These are phyloP conservation scores for Calonectris borealis DNA, from an alignment of 2,113 vertebrate species.

Conservation along the genomic window DNA sequence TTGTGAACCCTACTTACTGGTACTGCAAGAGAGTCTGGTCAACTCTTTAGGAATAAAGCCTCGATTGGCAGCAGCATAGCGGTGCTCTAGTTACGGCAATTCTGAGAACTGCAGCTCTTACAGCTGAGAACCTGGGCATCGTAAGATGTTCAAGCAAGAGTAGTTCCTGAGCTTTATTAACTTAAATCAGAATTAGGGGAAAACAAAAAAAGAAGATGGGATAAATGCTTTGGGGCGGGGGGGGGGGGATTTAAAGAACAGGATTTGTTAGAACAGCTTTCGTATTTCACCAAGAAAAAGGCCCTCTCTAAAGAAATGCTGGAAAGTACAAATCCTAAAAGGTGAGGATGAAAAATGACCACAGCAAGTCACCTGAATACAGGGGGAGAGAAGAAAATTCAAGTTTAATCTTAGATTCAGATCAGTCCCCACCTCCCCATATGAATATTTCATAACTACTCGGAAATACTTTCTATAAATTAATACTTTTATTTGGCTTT, in stretches of 20 bases:
- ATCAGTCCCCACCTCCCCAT: not conserved
- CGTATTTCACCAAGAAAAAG: not conserved
- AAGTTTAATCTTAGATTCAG: not conserved
- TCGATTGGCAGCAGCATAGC: not conserved
- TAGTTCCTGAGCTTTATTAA: not conserved
- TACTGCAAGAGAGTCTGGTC: accelerated
- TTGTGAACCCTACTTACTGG: not conserved
- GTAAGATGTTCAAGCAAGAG: not conserved
- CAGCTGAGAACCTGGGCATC: not conserved
- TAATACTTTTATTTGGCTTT: not conserved
- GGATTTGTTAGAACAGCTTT: not conserved
- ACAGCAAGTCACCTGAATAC: not conserved
- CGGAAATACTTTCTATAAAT: not conserved
- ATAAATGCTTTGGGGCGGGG: not conserved
- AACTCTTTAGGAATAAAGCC: not conserved
- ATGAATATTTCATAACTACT: not conserved
- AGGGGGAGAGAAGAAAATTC: not conserved
- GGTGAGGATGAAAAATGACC: not conserved
- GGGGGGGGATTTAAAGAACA: not conserved
- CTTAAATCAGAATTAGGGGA: not conserved
- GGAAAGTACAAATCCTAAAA: not conserved
- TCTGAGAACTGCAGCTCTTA: not conserved
- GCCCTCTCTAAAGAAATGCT: not conserved
- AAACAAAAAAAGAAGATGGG: not conserved
- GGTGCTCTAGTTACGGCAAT: accelerated